phyloP scores from a whole-genome alignment of 1,140 invertebrate genomes.

The Anadara kagoshimensis region DNA sequence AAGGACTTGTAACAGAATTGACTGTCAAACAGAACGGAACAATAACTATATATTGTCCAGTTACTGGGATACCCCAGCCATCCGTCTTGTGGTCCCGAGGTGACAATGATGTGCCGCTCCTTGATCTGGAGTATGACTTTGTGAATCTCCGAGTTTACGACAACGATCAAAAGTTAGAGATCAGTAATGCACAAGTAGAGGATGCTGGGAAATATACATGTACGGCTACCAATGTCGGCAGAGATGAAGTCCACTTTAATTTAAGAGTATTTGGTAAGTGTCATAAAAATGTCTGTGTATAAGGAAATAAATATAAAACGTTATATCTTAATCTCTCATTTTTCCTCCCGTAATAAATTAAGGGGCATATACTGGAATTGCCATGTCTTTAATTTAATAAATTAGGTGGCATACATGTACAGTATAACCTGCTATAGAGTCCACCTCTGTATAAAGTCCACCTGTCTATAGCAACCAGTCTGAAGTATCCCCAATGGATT shows the following conservation, averaged over 20 bases:
- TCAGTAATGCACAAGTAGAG: conserved; percentile 70
- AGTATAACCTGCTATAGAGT: too few species aligned
- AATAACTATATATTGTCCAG: conserved; percentile 72
- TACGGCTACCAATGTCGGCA: conserved; percentile 74
- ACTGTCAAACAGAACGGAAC: conserved; percentile 65
- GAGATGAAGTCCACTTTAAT: conserved; percentile 67
- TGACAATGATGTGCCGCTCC: conserved; percentile 55
- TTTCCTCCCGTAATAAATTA: too few species aligned
- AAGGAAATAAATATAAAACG: too few species aligned
- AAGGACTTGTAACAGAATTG: conserved; percentile 37
- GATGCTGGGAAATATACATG: conserved; percentile 75
- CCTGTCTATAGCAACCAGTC: too few species aligned
- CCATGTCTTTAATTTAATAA: too few species aligned
- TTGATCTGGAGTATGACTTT: conserved; percentile 61
- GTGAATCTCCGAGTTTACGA: conserved; percentile 47
- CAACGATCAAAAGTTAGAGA: conserved; percentile 65
- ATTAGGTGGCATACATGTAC: too few species aligned
- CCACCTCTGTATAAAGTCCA: too few species aligned
- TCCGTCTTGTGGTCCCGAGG: conserved; percentile 74
- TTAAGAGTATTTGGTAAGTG: conserved; percentile 70
- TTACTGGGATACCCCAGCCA: conserved; percentile 74
- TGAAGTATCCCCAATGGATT: too few species aligned
- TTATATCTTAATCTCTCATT: too few species aligned
- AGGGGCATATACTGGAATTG: too few species aligned
- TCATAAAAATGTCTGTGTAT: too few species aligned